phyloP scores from a whole-genome alignment of 1,140 invertebrate species.

The Oryctes rhinoceros region DNA sequence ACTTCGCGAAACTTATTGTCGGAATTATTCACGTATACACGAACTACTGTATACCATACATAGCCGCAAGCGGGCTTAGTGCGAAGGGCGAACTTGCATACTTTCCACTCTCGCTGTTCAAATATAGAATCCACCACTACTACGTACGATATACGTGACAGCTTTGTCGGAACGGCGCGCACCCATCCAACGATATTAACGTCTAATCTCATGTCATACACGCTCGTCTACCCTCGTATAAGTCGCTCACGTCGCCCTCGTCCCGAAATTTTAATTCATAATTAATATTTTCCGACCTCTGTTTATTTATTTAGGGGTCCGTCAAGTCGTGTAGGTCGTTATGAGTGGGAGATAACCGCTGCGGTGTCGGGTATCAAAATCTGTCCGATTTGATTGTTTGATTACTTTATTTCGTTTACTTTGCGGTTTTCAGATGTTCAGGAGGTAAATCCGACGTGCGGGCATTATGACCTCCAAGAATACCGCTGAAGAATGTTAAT shows the following conservation, averaged over 20 bases:
- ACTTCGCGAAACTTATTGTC: slow-evolving; percentile 14
- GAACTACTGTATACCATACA: not conserved
- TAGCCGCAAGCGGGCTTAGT: not conserved
- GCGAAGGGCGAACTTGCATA: not conserved
- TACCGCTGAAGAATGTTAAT: too few relatives aligned
- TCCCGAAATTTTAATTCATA: not conserved
- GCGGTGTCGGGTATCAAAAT: not conserved
- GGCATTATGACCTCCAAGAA: not conserved
- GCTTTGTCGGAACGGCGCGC: not conserved
- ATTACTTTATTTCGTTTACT: not conserved
- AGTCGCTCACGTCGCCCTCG: not conserved
- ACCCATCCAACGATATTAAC: slow-evolving; percentile 2
- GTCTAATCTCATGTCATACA: slow-evolving; percentile 9
- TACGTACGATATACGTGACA: not conserved
- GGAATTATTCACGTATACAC: not conserved
- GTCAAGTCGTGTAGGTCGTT: not conserved
- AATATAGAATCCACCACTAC: not conserved
- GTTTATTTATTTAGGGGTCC: slow-evolving; percentile 14
- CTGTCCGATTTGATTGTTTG: not conserved
- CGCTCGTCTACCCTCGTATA: not conserved
- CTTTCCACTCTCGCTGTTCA: not conserved
- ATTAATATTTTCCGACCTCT: not conserved
- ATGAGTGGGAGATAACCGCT: not conserved
- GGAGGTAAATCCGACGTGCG: not conserved
- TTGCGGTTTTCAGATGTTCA: not conserved